Percentiles rank a stretch among this genome's conserved stretches.
phyloP scores from a whole-genome alignment of 1,140 invertebrate species.

The Drosophila pseudoobscura region DNA sequence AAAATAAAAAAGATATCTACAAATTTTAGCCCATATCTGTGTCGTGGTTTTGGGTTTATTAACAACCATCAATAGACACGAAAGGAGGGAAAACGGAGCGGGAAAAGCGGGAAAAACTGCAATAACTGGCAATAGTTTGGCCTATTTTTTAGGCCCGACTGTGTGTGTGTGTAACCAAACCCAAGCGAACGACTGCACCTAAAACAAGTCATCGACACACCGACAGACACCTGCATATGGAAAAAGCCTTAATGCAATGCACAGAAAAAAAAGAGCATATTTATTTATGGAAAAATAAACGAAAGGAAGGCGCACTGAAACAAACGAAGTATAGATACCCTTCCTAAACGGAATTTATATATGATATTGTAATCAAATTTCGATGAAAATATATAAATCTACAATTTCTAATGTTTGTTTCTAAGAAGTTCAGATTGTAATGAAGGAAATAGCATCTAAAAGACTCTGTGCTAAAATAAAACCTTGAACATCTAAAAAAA shows the following conservation, averaged over 20 bases:
- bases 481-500: too few species aligned
- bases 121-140: constrained; percentile 60
- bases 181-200: constrained; percentile 35
- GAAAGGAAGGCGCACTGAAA: too few species aligned
- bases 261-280: constrained; percentile 11
- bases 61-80: constrained; percentile 34
- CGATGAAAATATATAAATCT: too few species aligned
- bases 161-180: constrained; percentile 23
- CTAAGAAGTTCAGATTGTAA: too few species aligned
- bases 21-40: constrained; percentile 32
- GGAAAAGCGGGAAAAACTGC: constrained; percentile 22
- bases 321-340: too few species aligned
- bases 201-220: constrained; percentile 44
- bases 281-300: constrained; percentile 16
- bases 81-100: constrained; percentile 29
- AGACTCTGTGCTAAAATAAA: too few species aligned
- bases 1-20: constrained; percentile 7
- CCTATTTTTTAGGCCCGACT: constrained; percentile 53
- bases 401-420: too few species aligned
- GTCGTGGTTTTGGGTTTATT: constrained; percentile 22
- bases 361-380: too few species aligned
- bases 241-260: constrained; percentile 45
- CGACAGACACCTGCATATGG: constrained; percentile 43
- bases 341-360: too few species aligned
- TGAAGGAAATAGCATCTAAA: too few species aligned